Evolutionary conservation across 2,113 vertebrate species (phyloP), one percentile per base, ranked within the genome.

Genomic region (Urocynchramus pylzowi): DNA sequence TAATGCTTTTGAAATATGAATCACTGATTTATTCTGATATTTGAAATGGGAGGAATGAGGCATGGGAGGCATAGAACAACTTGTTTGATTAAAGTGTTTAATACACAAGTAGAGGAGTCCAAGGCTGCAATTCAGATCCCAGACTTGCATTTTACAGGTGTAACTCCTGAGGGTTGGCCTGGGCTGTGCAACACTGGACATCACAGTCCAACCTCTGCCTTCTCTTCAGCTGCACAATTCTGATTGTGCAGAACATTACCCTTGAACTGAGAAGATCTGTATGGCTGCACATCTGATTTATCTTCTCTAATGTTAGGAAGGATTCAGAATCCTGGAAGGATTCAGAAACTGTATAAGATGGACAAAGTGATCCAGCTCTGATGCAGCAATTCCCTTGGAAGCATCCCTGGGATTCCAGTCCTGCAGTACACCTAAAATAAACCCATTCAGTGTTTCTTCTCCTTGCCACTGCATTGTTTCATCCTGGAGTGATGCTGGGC

Each of bases 1-100:
- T 80, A 88, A 60, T 67, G 84, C 89, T 88, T 95, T 95, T 96
- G 95, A 94, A 96, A 95, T 88, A 80, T 18, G 33, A 85, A 83
- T 84, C 82, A 13, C 41, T 88, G 90, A 96, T 95, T 95, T 90
- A 86, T 86, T 84, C 68, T 70, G 78, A 90, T 96, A 79, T 24
- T 80, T 67, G 56, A 60, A 88, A 77, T 37, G 60, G 37, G 79
- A 79, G 50, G 64, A 60, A 53, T 37, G 49, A 69, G 27, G 21
- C 27, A 7, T 10, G 14, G 52, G 49, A 65, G 71, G 24, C 42
- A 18, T 16, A 33, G 33, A 83, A 33, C 65, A 73, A 20, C 44
- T 82, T 85, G 13, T 37, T 79, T 7, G 10, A 57, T 44, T 63
- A 56, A 41, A 10, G 33, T 10, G 3, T 31, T 53, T 41, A 81